A percentile compares a stretch with the other conserved stretches of the same genome.
These are phyloP conservation scores for Capra hircus DNA, from an alignment of 2,113 vertebrate species.

Conservation along the genomic window DNA sequence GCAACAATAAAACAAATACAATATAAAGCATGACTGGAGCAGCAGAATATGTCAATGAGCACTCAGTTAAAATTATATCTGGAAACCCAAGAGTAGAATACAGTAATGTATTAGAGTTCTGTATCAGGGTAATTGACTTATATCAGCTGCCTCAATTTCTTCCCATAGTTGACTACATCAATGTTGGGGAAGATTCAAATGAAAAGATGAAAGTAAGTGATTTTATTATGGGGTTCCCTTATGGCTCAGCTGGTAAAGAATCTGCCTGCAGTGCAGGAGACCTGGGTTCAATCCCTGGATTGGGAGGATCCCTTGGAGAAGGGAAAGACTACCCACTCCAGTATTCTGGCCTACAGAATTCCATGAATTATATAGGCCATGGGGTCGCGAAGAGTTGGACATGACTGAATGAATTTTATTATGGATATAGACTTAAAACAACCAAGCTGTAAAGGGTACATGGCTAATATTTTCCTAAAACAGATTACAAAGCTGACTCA, in stretches of 20 bases:
- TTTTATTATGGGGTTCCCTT: not conserved
- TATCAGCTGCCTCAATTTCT: not conserved
- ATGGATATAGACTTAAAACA: not conserved
- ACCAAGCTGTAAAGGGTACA: not conserved
- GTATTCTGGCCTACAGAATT: not conserved
- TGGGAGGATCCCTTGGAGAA: not conserved
- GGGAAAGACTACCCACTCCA: not conserved
- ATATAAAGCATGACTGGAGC: not conserved
- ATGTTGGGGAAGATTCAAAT: not conserved
- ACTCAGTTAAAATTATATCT: not conserved
- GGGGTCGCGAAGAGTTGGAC: not conserved
- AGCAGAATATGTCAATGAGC: not conserved
- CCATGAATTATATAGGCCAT: not conserved
- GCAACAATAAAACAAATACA: not conserved
- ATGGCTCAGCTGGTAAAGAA: not conserved
- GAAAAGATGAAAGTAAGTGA: not conserved
- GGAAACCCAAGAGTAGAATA: not conserved
- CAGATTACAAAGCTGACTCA: not conserved
- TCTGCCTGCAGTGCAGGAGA: not conserved
- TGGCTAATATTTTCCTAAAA: not conserved
- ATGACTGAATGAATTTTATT: not conserved
- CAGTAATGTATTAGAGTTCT: not conserved
- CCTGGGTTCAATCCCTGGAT: not conserved
- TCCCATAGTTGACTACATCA: not conserved
- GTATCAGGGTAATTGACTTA: not conserved